Conservation (phyloP, 2,113 vertebrate species). For the Eptesicus fuscus region DNA sequence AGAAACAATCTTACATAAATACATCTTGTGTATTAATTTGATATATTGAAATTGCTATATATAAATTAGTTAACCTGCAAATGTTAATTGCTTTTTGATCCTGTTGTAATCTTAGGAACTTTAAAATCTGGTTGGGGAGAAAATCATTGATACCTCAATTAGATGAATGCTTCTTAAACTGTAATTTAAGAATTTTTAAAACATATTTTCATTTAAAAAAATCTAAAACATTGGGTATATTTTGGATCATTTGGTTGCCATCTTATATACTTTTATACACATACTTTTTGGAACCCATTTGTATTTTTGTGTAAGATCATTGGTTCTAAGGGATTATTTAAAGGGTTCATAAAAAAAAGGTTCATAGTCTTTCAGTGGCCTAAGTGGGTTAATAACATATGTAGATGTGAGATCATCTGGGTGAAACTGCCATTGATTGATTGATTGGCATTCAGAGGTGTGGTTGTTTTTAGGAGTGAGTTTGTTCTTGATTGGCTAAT, state of each 20-base stretch:
- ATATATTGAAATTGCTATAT: background rate
- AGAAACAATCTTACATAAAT: background rate
- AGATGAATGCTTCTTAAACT: background rate
- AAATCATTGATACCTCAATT: background rate
- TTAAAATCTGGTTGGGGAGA: background rate
- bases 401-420: background rate
- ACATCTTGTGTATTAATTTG: background rate
- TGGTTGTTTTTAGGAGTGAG: background rate
- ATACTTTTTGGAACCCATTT: background rate
- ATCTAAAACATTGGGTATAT: background rate
- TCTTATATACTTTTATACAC: background rate
- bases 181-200: background rate
- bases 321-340: background rate
- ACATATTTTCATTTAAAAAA: background rate
- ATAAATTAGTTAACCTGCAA: background rate
- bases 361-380: background rate
- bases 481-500: background rate
- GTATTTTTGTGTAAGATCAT: background rate
- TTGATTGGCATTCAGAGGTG: background rate
- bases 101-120: background rate
- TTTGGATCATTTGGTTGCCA: slow-evolving; percentile 2
- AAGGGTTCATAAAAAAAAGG: background rate
- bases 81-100: background rate
- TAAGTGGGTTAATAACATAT: background rate
- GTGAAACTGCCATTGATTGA: background rate